phyloP scores from a whole-genome alignment of 2,797 vertebrate species.

The Cirrhinus mrigala region DNA sequence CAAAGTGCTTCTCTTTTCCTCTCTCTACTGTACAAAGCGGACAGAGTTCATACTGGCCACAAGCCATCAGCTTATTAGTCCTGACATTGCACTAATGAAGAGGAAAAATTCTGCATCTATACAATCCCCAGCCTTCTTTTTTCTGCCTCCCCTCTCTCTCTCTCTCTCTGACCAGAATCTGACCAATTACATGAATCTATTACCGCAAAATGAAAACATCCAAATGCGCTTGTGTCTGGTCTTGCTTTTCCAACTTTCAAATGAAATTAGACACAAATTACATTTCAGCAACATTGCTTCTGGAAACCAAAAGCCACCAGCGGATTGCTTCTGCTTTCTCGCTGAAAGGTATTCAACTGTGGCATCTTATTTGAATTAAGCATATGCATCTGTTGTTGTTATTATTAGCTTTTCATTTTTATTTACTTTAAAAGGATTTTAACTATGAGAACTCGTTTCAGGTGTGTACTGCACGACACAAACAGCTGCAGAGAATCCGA shows the following conservation, averaged over 20 bases:
- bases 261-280: constrained; percentile 52
- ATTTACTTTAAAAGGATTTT: constrained; percentile 5
- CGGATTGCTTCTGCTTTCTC: constrained; percentile 3
- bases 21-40: constrained; percentile 32
- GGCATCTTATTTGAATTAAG: background rate
- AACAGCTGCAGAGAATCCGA: constrained; percentile 21
- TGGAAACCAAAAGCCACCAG: constrained; percentile 14
- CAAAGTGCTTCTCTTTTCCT: constrained; percentile 28
- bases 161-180: constrained; percentile 12
- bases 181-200: constrained; percentile 48
- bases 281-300: constrained; percentile 47
- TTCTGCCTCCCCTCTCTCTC: background rate
- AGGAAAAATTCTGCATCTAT: constrained; percentile 32
- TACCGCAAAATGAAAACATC: constrained; percentile 46
- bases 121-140: constrained; percentile 30
- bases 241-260: constrained; percentile 45
- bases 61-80: constrained; percentile 50
- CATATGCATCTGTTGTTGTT: background rate
- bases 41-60: constrained; percentile 41
- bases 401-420: constrained; percentile 14
- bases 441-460: background rate
- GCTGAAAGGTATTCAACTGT: background rate
- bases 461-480: background rate
- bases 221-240: constrained; percentile 40
- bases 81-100: constrained; percentile 47